Conservation (phyloP, 2,113 vertebrate genomes). For the Thomomys bottae region DNA sequence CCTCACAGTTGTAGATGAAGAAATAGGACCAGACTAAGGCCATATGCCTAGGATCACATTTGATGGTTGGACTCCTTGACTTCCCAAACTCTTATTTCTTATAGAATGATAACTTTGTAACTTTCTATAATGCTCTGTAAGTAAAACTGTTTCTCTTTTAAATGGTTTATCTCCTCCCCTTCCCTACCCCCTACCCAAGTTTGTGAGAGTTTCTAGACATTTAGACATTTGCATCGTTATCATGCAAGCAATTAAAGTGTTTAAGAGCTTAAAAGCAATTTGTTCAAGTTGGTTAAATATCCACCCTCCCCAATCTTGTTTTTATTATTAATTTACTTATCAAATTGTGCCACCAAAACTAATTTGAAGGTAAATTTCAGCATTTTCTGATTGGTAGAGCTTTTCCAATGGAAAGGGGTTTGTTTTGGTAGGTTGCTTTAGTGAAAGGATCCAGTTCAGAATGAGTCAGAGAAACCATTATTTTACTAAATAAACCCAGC, state of each 20-base stretch:
- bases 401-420: constrained; percentile 33
- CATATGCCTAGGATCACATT: background rate
- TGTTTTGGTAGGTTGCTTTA: background rate
- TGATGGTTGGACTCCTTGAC: background rate
- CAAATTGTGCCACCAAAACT: constrained; percentile 69
- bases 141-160: constrained; percentile 49
- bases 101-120: constrained; percentile 15
- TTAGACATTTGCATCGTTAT: constrained; percentile 74
- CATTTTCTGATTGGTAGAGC: background rate
- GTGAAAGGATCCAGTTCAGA: constrained; percentile 44
- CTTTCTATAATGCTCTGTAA: background rate
- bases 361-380: constrained; percentile 47
- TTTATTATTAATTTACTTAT: constrained; percentile 77
- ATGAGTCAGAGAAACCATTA: constrained; percentile 57
- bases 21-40: background rate
- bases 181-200: constrained; percentile 27
- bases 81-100: background rate
- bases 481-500: constrained; percentile 61
- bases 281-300: constrained; percentile 82
- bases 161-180: background rate
- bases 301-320: constrained; percentile 76
- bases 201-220: constrained; percentile 70
- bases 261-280: constrained; percentile 81
- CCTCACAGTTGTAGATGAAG: background rate
- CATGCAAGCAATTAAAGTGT: constrained; percentile 78